Evolutionary conservation across 2,113 vertebrate species (phyloP).

Genomic region (Butorides virescens): DNA sequence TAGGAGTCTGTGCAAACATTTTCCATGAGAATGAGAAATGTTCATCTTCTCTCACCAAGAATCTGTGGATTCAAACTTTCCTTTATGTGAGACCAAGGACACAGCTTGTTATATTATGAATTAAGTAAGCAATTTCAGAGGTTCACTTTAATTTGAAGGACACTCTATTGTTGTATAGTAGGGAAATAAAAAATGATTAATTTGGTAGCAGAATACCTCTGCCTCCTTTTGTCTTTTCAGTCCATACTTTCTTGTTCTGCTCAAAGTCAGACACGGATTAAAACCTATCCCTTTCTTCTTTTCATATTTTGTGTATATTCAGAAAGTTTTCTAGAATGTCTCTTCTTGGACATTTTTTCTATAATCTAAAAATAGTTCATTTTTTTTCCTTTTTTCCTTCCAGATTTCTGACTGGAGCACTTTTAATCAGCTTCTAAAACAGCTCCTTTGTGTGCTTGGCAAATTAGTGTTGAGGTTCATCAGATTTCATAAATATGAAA

Average conservation of each 20-base stretch:
- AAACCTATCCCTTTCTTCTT: background rate
- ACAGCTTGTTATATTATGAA: background rate
- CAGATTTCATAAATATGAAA: background rate
- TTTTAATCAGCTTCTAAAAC: background rate
- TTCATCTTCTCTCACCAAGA: background rate
- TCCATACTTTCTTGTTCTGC: background rate
- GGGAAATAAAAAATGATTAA: background rate
- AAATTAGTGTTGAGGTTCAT: background rate
- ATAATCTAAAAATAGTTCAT: background rate
- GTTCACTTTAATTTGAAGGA: background rate
- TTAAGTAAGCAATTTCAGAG: background rate
- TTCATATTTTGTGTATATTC: background rate
- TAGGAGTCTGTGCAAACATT: background rate
- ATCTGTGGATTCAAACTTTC: background rate
- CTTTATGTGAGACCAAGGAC: background rate
- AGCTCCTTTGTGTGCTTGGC: background rate
- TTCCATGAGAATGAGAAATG: background rate
- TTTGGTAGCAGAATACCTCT: background rate
- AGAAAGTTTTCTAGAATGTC: background rate
- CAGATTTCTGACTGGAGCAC: background rate
- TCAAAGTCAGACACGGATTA: background rate
- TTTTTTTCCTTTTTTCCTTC: background rate
- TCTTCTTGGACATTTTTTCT: background rate
- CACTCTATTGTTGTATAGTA: background rate
- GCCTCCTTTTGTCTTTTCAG: background rate